Base-by-base conservation (phyloP, 1,140 invertebrate species). In the Uloborus diversus region DNA sequence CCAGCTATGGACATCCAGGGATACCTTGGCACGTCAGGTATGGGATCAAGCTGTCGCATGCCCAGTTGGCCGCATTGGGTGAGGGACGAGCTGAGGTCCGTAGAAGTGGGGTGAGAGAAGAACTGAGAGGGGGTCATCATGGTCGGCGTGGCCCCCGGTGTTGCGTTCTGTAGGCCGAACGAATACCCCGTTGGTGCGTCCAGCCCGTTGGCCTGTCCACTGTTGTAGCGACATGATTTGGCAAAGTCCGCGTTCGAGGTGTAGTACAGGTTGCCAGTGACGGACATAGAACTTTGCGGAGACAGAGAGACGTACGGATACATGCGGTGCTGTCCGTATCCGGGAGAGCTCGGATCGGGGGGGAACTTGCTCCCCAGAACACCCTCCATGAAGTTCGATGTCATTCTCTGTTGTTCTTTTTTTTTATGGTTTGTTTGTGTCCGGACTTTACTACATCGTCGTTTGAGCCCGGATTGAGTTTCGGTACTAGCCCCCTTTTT, bases 1-100 rank as follows among this genome's bases (percentile, higher is more conserved):
- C 95, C 95, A 89, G 94, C 96, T 86, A 96, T 95, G 83, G 94
- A 94, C 94, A 97, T 96, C 95, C 95, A 97, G 13, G 95, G 95
- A 87, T 96, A 96, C 85, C 94, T 90, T 11, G 94, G 94, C 85
- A 96, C 94, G 87, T 94, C 93, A 91, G 28, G 92, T 91, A 32
- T 91, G 88, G 30, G 89, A 88, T 35, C 88, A 89, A 30, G 87
- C 86, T 30, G 90, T 88, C 5, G 75, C 69, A 76, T 83, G 59
- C 56, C 82, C 73, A 78, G 71, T 61, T 81, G 83, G 68, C 66
- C 88, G 82, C 83, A 84, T 87, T 14, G 86, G 86, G 68, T 89
- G 87, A 27, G 89, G 88, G 0, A 89, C 88, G 53, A 92, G 88
- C 90, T 42, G 81, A 83, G 65, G 83, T 83, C 9, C 91, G 92